phyloP scores from a whole-genome alignment of 2,888 invertebrate species.

The Thecocarcelia acutangulata region DNA sequence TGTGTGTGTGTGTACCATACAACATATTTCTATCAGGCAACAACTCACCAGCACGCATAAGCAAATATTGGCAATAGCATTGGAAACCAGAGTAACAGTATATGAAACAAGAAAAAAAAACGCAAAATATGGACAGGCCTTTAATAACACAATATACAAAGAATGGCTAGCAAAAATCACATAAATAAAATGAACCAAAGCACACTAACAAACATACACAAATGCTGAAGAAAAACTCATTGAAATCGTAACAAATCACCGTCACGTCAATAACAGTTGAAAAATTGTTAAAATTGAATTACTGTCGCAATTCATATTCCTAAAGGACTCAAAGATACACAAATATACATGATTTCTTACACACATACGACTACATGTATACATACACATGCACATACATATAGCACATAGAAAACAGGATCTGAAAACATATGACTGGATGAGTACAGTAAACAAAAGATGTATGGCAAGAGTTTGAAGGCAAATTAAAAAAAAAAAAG shows the following conservation, averaged over 20 bases:
- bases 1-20: constrained; percentile 1
- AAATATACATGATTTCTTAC: constrained; percentile 1
- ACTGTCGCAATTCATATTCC: constrained; percentile 74
- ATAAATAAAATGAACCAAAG: constrained; percentile 20
- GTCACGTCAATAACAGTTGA: constrained; percentile 80
- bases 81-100: constrained; percentile 40
- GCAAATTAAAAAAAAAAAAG: not conserved
- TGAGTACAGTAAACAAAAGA: constrained; percentile 16
- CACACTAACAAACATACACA: not conserved
- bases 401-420: constrained; percentile 6
- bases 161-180: constrained; percentile 37
- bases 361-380: not conserved
- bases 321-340: constrained; percentile 56
- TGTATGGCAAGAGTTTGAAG: not conserved
- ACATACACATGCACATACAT: no score
- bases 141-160: constrained; percentile 26
- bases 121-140: constrained; percentile 25
- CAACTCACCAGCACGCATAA: constrained; percentile 61
- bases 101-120: not conserved
- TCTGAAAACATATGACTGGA: constrained; percentile 22
- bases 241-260: constrained; percentile 77
- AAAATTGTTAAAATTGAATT: constrained; percentile 80
- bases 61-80: constrained; percentile 59
- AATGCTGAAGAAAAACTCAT: constrained; percentile 55
- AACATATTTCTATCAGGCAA: constrained; percentile 64